These are phyloP conservation scores for Salmo trutta DNA, from an alignment of 2,797 vertebrate species.

Conservation along the genomic window DNA sequence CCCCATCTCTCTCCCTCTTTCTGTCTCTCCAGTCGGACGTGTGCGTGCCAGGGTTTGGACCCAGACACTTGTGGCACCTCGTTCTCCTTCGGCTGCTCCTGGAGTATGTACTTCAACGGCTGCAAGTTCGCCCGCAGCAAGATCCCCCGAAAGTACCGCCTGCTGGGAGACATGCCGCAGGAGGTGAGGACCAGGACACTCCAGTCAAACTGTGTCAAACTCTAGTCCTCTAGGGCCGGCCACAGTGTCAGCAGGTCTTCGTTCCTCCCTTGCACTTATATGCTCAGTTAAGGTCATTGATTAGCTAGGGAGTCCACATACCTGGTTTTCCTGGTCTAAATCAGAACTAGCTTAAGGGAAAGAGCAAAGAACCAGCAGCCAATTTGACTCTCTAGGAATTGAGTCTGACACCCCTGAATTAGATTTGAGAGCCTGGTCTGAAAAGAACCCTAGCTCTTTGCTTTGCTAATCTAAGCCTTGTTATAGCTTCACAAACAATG, in stretches of 20 bases:
- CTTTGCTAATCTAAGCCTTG: not conserved
- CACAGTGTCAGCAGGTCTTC: not conserved
- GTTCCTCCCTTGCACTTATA: not conserved
- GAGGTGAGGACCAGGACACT: constrained; percentile 76
- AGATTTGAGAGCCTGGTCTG: not conserved
- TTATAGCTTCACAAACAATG: not conserved
- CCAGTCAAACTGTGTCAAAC: not conserved
- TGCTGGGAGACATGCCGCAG: constrained; percentile 85
- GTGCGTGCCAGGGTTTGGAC: constrained; percentile 93
- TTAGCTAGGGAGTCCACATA: no score
- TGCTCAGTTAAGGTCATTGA: no score
- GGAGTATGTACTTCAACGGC: constrained; percentile 91
- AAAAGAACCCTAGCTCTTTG: not conserved
- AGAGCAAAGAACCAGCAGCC: not conserved
- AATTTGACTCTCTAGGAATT: not conserved
- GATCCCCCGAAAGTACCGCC: constrained; percentile 84
- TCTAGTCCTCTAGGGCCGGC: not conserved
- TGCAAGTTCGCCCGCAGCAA: constrained; percentile 89
- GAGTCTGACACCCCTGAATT: not conserved
- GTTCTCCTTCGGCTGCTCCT: constrained; percentile 89
- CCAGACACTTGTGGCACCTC: constrained; percentile 92
- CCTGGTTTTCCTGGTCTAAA: no score
- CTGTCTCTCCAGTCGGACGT: constrained; percentile 83
- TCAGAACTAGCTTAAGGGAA: not conserved
- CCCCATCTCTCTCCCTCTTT: no score